A percentile compares a stretch with the other conserved stretches of the same genome.
These are phyloP conservation scores for Gambusia affinis DNA, from an alignment of 2,113 vertebrate genomes.

Conservation along the genomic window DNA sequence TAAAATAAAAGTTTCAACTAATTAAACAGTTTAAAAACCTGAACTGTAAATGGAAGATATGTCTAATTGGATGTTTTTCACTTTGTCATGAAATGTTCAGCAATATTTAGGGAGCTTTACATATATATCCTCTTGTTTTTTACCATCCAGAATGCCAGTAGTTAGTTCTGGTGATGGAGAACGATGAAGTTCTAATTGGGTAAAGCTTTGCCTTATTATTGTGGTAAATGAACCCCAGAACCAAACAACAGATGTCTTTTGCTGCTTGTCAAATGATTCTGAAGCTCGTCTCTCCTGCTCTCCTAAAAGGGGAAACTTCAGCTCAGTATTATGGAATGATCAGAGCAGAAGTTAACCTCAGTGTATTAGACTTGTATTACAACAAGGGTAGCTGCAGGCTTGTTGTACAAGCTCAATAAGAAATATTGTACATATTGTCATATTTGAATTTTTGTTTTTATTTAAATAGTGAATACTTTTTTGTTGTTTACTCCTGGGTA, in stretches of 20 bases:
- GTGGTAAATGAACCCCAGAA: neutral
- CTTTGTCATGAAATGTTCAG: neutral
- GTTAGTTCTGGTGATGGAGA: neutral
- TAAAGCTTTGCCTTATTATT: no score
- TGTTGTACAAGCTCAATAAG: conserved; percentile 23
- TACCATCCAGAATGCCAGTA: neutral
- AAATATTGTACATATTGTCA: conserved; percentile 70
- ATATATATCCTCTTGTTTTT: neutral
- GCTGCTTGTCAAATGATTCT: neutral
- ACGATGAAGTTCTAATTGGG: neutral
- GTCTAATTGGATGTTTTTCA: neutral
- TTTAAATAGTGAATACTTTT: conserved; percentile 7
- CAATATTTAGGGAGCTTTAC: neutral
- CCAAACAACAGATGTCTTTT: neutral
- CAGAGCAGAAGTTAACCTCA: neutral
- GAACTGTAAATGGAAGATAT: neutral
- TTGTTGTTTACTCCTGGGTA: conserved; percentile 67
- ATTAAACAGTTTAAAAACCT: neutral
- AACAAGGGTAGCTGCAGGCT: conserved; percentile 9
- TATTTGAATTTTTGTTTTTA: conserved; percentile 40
- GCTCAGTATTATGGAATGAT: conserved; percentile 7
- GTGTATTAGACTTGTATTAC: conserved; percentile 29
- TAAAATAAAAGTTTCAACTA: neutral
- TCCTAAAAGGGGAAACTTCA: neutral
- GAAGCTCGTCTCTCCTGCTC: neutral